These are phyloP conservation scores for Urocolius indicus DNA, from an alignment of 2,113 vertebrate genomes.

Conservation along the genomic window DNA sequence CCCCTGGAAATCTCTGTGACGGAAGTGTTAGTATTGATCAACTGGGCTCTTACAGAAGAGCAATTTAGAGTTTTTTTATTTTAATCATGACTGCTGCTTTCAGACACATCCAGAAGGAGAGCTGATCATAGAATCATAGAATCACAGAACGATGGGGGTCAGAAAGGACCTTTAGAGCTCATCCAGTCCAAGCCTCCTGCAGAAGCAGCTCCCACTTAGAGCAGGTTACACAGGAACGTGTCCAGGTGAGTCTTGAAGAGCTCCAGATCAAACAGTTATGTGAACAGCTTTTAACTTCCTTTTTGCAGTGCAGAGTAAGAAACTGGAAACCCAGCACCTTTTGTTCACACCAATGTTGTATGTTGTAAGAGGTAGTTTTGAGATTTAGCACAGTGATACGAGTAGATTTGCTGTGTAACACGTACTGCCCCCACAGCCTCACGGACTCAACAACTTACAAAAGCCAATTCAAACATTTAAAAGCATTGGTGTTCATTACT, in stretches of 20 bases:
- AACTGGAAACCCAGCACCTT: neutral
- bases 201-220: too few species aligned
- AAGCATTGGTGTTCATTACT: neutral
- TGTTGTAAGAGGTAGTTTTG: neutral
- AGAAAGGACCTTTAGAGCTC: too few species aligned
- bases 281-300: neutral
- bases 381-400: neutral
- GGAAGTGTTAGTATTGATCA: neutral
- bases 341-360: neutral
- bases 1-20: neutral
- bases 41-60: neutral
- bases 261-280: neutral
- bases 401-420: neutral
- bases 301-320: neutral
- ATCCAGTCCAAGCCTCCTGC: too few species aligned
- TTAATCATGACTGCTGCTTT: neutral
- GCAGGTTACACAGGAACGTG: too few species aligned
- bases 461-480: too few species aligned
- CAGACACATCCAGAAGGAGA: neutral
- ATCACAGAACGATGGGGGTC: too few species aligned
- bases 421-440: neutral
- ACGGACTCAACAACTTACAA: too few species aligned
- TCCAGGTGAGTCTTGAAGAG: too few species aligned
- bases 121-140: too few species aligned
- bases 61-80: neutral